Percentiles rank a stretch among this genome's conserved stretches.
Conservation (phyloP, 2,797 vertebrate species). For the Pangasius sanitwongsei region DNA sequence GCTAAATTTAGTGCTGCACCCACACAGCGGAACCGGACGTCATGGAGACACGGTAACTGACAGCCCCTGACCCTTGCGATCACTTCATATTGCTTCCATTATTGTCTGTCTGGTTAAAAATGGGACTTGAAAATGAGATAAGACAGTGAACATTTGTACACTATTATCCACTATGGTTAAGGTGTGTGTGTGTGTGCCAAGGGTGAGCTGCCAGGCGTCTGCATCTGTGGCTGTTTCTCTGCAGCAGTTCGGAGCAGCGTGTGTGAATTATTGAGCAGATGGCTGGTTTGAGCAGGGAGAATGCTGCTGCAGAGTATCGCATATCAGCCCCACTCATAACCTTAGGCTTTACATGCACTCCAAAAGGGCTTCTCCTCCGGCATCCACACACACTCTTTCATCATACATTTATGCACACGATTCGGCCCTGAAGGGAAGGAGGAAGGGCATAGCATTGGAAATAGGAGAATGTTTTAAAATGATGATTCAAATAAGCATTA, state of each 20-base stretch:
- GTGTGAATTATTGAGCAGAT: constrained; percentile 61
- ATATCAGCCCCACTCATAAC: constrained; percentile 66
- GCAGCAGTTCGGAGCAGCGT: constrained; percentile 24
- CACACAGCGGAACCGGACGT: constrained; percentile 44
- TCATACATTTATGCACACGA: constrained; percentile 63
- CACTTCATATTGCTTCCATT: constrained; percentile 56
- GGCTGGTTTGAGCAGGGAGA: constrained; percentile 58
- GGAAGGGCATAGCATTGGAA: neutral
- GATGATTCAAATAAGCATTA: constrained; percentile 31
- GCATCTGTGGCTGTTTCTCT: constrained; percentile 23
- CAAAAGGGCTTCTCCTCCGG: constrained; percentile 62
- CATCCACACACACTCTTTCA: constrained; percentile 56
- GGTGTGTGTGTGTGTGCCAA: constrained; percentile 7
- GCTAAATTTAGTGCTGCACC: constrained; percentile 71
- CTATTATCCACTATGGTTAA: neutral
- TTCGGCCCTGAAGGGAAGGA: neutral
- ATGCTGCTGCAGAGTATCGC: constrained; percentile 69
- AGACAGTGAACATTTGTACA: constrained; percentile 18
- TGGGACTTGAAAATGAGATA: neutral
- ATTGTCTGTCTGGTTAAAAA: constrained; percentile 35
- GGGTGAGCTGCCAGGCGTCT: constrained; percentile 28
- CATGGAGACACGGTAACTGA: constrained; percentile 57
- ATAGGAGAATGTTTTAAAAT: neutral
- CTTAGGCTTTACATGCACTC: constrained; percentile 63
- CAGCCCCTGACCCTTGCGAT: constrained; percentile 36